A percentile compares a stretch with the other conserved stretches of the same genome.
These are phyloP conservation scores for Crossaster papposus DNA, from an alignment of 53 echinoderm and acorn worm genomes.

Conservation along the genomic window DNA sequence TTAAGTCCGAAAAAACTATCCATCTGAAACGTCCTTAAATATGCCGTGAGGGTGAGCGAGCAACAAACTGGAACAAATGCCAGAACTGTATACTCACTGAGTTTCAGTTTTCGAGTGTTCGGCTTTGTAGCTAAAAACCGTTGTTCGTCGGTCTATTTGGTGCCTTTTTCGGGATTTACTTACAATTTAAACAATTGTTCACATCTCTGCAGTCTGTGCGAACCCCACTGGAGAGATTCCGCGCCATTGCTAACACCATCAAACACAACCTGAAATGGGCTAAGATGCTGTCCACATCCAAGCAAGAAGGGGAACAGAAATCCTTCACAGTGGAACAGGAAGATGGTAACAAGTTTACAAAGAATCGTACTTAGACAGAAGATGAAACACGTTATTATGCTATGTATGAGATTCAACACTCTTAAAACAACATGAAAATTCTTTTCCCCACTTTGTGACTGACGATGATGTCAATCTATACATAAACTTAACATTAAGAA, in stretches of 20 bases:
- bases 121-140: no score
- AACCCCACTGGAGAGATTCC: conserved; percentile 81
- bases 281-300: conserved; percentile 50
- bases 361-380: neutral
- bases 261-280: conserved; percentile 95
- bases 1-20: no score
- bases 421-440: neutral
- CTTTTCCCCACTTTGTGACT: no score
- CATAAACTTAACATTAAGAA: neutral
- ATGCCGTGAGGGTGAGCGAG: no score
- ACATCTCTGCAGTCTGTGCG: conserved; percentile 21
- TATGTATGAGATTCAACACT: neutral
- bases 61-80: no score
- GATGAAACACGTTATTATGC: neutral
- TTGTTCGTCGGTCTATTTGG: no score
- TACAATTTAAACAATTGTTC: no score
- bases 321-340: conserved; percentile 81
- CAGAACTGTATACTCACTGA: no score
- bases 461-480: no score
- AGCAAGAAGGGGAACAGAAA: conserved; percentile 68
- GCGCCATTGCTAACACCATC: conserved; percentile 86
- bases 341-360: conserved; percentile 65
- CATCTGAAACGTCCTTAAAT: no score
- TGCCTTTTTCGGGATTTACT: neutral
- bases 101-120: no score